Evolutionary conservation across 2,797 vertebrate genomes (phyloP), one percentile per base, ranked within the genome.

Genomic region (Prunella strophiata): DNA sequence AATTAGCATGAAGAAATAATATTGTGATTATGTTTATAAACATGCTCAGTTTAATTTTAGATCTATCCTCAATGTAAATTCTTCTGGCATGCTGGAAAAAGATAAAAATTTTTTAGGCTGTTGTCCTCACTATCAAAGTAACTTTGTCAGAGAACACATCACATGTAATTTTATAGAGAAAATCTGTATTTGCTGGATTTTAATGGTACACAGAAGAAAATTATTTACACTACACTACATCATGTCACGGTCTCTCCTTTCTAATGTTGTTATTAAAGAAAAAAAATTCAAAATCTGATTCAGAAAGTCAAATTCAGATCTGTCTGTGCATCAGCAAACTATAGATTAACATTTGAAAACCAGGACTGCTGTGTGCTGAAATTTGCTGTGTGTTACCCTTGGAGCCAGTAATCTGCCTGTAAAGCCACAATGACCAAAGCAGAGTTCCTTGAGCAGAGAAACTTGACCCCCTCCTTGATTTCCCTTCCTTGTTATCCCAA

Each of bases 401-500:
- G 16, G 19, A 84, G 51, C 8, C 21, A 42, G 8, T 26, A 55
- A 40, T 21, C n/a, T 67, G 48, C 32, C 48, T 48, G 26, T 9
- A 50, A 40, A 57, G 30, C 36, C 15, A 81, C 23, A 63, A 22
- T 11, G 21, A 19, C 29, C 29, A 74, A 1, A 1, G 32, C 0
- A 19, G 1, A 61, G 21, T 4, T 79, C 79, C 38, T 76, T 11
- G 34, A 47, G 48, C 43, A 62, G 8, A 66, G 43, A 62, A 62
- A 50, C 32, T 79, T 22, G 10, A 30, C 3, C 1, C 1, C 1
- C 0, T n/a, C 15, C 2, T 62, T 13, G 23, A 43, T n/a, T 47
- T 90, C 59, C 65, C 62, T 30, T 20, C 34, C 59, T 76, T 62
- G 30, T 51, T 43, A 29, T 40, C 22, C 14, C 18, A 62, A 8